Evolutionary conservation across 1,140 invertebrate genomes (phyloP), one percentile per base, ranked within the genome.

Genomic region (Drepana arcuata): DNA sequence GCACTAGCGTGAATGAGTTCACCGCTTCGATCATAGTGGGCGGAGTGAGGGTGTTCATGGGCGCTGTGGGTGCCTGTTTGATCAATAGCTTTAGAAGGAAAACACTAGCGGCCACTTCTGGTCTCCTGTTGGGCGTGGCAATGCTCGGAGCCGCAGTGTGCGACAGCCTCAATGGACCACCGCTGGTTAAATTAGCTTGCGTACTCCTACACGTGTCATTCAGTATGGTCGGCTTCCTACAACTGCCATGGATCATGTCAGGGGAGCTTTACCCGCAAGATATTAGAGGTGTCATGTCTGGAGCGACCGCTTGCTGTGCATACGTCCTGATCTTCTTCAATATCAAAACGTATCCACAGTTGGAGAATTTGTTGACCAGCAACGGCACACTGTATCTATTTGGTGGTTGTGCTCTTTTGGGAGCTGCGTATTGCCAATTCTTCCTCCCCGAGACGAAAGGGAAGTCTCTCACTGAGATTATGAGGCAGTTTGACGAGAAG

Each of bases 401-500:
- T 64, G 85, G 90, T 1, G 85, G 83, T 1, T 86, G 91, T 30
- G 89, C 91, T 0, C 62, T 90, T 0, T 29, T 90, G 1, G 88
- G 92, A 0, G 85, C 89, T 0, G 51, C 89, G 0, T 93, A 90
- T 60, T 91, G 89, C 9, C 72, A 87, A 1, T 82, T 89, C 7
- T 87, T 91, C 53, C 78, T 95, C 0, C 93, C 93, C 0, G 94
- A 96, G 73, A 96, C 94, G 0, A 91, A 92, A 64, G 91, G 90
- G 4, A 91, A 90, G 50, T 89, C 87, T 23, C 74, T 94, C n/a
- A 87, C 90, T 12, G 91, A 95, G 63, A 94, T 95, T 16, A 90
- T 92, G 72, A 85, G 64, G 12, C 79, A 80, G 41, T 90, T 91
- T 33, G 85, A 85, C 31, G 80, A 79, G 21, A 84, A 83, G 45